These are phyloP conservation scores for Ptilorrhoa leucosticta DNA, from an alignment of 2,113 vertebrate genomes.

Conservation along the genomic window DNA sequence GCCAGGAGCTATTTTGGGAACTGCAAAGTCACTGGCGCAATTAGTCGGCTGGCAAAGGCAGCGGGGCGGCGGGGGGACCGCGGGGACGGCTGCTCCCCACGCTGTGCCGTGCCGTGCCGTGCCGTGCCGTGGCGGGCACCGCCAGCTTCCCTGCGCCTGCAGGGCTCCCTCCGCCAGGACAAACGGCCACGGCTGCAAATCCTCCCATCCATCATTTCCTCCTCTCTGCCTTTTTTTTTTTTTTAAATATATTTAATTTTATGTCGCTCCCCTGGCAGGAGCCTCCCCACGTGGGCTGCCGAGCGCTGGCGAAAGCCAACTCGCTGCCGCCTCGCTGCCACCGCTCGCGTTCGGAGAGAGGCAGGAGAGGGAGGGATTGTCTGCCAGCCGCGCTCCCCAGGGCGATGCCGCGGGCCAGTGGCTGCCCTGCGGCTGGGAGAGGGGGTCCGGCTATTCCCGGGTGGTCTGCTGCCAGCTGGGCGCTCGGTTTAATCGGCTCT, in stretches of 20 bases:
- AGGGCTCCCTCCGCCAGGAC: not conserved
- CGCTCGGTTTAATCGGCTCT: rapidly evolving
- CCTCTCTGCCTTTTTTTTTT: not conserved
- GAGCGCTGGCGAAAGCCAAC: not conserved
- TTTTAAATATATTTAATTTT: not conserved
- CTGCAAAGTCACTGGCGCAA: constrained; percentile 54
- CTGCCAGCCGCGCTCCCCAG: not conserved
- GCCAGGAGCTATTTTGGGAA: constrained; percentile 55
- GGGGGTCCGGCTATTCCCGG: rapidly evolving
- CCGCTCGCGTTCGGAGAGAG: not conserved
- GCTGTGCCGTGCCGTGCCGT: not conserved
- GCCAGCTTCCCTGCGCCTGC: not conserved
- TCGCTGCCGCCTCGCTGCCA: not conserved
- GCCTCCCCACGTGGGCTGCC: not conserved
- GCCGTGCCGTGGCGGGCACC: not conserved
- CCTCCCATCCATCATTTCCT: constrained; percentile 3
- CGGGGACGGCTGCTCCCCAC: not conserved
- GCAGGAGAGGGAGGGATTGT: not conserved
- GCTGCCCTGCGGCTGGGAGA: not conserved
- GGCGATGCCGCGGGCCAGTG: not conserved
- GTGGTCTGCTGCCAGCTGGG: not conserved
- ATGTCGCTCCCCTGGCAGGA: not conserved
- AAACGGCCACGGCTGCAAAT: not conserved
- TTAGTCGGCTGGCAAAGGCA: constrained; percentile 16
- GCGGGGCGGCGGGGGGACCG: not conserved